These are phyloP conservation scores for Drepana arcuata DNA, from an alignment of 1,140 invertebrate species.

Conservation along the genomic window DNA sequence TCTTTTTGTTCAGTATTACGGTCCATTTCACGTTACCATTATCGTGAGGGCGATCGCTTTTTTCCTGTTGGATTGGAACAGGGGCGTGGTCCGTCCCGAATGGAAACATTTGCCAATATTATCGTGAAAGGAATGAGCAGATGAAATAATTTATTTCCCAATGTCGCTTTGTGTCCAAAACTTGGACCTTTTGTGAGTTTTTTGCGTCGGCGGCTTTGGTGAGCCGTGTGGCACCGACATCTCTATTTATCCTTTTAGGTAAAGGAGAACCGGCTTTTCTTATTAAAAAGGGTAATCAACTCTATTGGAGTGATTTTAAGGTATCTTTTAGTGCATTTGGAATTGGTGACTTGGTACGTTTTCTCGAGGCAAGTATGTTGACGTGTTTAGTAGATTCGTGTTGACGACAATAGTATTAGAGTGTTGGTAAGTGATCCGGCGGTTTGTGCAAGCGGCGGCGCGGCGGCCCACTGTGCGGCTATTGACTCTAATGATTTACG, in stretches of 20 bases:
- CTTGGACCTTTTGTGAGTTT: conserved; percentile 58
- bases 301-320: conserved; percentile 8
- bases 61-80: conserved; percentile 32
- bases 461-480: too few species aligned
- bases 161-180: conserved; percentile 66
- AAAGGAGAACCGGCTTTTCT: conserved; percentile 40
- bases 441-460: conserved; percentile 59
- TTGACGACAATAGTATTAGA: conserved; percentile 62
- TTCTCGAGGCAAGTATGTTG: conserved; percentile 17
- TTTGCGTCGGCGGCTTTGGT: conserved; percentile 61
- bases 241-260: conserved; percentile 58
- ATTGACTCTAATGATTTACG: too few species aligned
- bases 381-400: conserved; percentile 48
- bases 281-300: conserved; percentile 15
- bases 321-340: conserved; percentile 8
- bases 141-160: conserved; percentile 71
- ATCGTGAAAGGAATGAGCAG: conserved; percentile 69
- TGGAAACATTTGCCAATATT: conserved; percentile 72
- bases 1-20: not conserved
- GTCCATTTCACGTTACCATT: not conserved
- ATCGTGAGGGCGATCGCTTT: conserved; percentile 10
- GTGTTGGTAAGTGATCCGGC: conserved; percentile 49
- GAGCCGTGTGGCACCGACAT: conserved; percentile 47
- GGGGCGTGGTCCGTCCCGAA: conserved; percentile 63
- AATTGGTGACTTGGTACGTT: conserved; percentile 12